A percentile compares a stretch with the other conserved stretches of the same genome.
Conservation (phyloP, 1,140 invertebrate species). For the Euwallacea fornicatus region DNA sequence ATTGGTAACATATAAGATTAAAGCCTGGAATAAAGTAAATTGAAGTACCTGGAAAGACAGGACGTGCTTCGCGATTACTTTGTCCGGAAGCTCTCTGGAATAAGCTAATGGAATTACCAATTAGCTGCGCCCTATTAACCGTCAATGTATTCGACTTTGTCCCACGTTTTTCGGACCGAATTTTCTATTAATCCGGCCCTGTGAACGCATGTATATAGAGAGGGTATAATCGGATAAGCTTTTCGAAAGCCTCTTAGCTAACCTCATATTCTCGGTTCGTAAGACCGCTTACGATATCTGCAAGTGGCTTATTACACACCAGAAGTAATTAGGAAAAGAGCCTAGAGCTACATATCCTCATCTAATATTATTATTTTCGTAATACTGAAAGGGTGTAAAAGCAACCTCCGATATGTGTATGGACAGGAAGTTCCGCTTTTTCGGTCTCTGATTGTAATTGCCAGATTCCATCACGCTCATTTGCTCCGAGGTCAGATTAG, state of each 20-base stretch:
- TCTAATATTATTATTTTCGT: background rate
- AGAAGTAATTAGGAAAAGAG: constrained; percentile 3
- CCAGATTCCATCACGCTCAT: constrained; percentile 1
- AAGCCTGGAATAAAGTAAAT: constrained; percentile 15
- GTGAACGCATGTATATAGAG: background rate
- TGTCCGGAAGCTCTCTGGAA: background rate
- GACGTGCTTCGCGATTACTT: constrained; percentile 3
- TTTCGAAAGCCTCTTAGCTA: background rate
- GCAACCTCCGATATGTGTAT: background rate
- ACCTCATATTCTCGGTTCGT: constrained; percentile 2
- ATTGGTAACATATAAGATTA: constrained; percentile 17
- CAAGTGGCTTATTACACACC: background rate
- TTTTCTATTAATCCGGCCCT: constrained; percentile 1
- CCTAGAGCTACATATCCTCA: background rate
- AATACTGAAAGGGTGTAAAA: background rate
- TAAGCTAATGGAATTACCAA: constrained; percentile 19
- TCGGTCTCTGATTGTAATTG: constrained; percentile 1
- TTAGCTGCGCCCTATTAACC: constrained; percentile 11
- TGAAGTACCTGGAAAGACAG: constrained; percentile 10
- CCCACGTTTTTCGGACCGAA: background rate
- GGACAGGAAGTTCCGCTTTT: background rate
- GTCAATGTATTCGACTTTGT: background rate
- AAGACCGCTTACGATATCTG: background rate
- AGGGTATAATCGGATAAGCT: background rate
- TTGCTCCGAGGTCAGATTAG: background rate